phyloP scores from a whole-genome alignment of 2,113 vertebrate genomes.

The Xerus inauris region DNA sequence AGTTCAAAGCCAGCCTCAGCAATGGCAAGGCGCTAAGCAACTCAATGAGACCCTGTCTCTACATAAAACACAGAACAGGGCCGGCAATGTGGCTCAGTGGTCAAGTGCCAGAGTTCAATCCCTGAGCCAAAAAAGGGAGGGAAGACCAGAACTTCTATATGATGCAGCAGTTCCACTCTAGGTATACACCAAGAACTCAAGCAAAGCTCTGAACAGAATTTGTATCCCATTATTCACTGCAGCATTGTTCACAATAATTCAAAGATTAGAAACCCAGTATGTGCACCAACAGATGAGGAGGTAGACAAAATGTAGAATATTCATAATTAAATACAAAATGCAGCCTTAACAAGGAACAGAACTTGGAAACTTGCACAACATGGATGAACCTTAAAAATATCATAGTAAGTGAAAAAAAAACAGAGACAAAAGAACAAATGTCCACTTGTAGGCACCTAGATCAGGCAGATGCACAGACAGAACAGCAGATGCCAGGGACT shows the following conservation, averaged over 20 bases:
- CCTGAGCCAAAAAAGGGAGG: no score
- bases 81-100: no score
- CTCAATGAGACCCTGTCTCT: no score
- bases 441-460: no score
- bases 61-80: no score
- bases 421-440: not conserved
- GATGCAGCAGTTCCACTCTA: no score
- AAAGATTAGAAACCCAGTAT: not conserved
- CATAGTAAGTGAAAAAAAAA: not conserved
- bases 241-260: not conserved
- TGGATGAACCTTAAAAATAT: not conserved
- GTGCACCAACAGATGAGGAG: not conserved
- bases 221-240: not conserved
- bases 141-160: no score
- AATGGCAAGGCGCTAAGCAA: no score
- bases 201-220: not conserved
- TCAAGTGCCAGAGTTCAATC: no score
- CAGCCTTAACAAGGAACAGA: conserved; percentile 20
- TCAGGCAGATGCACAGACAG: not conserved
- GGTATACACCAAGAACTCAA: not conserved
- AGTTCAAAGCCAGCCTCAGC: no score
- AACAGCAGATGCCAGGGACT: not conserved
- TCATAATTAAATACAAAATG: not conserved
- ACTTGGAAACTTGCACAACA: conserved; percentile 3
- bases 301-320: not conserved